Evolutionary conservation across 37 sponge, comb jelly and placozoan species (phyloP), one percentile per base, ranked within the genome.

Genomic region (Lycopodina hypogea): DNA sequence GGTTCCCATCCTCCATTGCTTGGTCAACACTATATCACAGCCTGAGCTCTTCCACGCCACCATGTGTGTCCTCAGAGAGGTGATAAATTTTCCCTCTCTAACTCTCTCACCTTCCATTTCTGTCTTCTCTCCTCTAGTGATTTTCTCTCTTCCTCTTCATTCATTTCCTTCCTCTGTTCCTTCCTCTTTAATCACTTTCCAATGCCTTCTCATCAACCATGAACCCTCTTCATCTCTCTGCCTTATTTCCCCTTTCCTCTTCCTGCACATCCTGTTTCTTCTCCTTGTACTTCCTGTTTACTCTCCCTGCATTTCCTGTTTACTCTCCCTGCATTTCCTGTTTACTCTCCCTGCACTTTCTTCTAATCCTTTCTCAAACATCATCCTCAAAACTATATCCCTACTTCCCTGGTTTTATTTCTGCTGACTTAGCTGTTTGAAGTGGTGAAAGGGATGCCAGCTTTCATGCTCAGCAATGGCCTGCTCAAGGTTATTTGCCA

Each of bases 401-500:
- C 48, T 12, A 45, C 48, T 9, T 45, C 48, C 9, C 48, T 65
- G 32, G 48, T 45, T 33, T 30, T 35, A 11, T 17, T 4, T 15
- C n/a, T 70, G 70, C 45, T 15, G 42, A 42, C 15, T 7, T 61
- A 89, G 89, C 75, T 89, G 42, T 89, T 89, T 76, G 85, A 89
- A 61, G 52, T 42, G 1, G 81, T 84, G 51, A 74, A 56, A 21
- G 85, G 80, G 23, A 78, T 89, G 89, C 80, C 89, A 26, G 60
- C 48, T 17, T 89, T 83, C 81, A 79, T 89, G 76, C 77, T 84
- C 53, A 74, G 68, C 74, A 83, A 79, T 58, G 89, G 89, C 36
- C 80, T 89, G 37, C 71, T 89, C 33, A 83, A 84, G 71, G 66
- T 89, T 42, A 55, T 89, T 35, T 89, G 89, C 58, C 89, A 89